Percentiles rank a stretch among this genome's conserved stretches.
Conservation (phyloP, 2,113 vertebrate species). For the Sialia sialis region DNA sequence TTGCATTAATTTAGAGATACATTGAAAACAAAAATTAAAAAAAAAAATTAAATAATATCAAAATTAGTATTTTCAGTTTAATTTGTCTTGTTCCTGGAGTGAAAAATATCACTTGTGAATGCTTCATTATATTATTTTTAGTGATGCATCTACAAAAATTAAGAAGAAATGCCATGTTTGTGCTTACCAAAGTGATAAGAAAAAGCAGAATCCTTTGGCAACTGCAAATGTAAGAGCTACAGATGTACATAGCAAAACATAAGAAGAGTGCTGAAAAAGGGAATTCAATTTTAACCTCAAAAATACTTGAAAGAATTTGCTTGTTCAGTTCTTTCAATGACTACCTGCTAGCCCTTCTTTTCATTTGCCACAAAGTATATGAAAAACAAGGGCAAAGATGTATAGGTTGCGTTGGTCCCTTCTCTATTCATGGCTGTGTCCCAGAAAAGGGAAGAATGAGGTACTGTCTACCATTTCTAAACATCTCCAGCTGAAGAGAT, state of each 20-base stretch:
- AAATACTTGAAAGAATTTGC: background rate
- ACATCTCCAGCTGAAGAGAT: background rate
- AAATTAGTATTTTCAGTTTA: background rate
- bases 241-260: background rate
- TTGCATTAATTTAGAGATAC: background rate
- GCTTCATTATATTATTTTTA: background rate
- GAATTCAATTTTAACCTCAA: background rate
- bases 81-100: background rate
- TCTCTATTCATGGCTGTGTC: background rate
- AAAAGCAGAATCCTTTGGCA: background rate
- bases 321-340: background rate
- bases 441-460: background rate
- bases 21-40: background rate
- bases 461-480: background rate
- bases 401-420: background rate
- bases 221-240: background rate
- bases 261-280: background rate
- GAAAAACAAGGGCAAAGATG: background rate
- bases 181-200: background rate
- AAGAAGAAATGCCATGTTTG: background rate
- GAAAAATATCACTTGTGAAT: background rate
- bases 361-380: background rate
- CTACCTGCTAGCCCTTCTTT: background rate
- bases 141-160: background rate
- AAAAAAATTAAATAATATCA: background rate